A percentile compares a stretch with the other conserved stretches of the same genome.
Evolutionary conservation across 2,113 vertebrate genomes (phyloP).

Genomic region (Ondatra zibethicus): DNA sequence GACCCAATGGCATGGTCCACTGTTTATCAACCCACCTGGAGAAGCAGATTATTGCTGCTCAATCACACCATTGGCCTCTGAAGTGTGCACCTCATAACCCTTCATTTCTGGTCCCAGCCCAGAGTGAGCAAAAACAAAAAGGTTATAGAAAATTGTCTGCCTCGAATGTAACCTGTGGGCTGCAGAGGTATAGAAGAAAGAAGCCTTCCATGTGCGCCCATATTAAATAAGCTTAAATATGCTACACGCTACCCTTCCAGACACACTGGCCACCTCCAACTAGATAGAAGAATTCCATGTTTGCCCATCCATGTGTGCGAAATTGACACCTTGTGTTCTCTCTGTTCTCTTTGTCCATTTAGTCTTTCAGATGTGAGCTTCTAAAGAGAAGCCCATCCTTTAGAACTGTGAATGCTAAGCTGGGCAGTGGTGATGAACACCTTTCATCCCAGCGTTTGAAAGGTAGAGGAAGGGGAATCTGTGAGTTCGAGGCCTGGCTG

Average conservation of each 20-base stretch:
- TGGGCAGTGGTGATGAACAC: background rate
- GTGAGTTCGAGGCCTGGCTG: background rate
- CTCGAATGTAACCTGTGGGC: background rate
- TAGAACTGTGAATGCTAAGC: background rate
- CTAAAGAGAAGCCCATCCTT: background rate
- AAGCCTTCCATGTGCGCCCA: background rate
- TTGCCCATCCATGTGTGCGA: background rate
- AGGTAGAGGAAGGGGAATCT: background rate
- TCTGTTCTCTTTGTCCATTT: background rate
- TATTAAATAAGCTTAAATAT: background rate
- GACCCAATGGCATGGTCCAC: slow-evolving; percentile 79
- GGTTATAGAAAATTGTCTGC: background rate
- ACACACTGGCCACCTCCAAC: background rate
- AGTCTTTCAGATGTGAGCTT: background rate
- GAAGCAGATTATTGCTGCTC: slow-evolving; percentile 84
- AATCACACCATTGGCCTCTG: slow-evolving; percentile 79
- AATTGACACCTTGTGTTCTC: background rate
- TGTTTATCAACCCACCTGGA: slow-evolving; percentile 86
- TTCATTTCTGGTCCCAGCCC: slow-evolving; percentile 63
- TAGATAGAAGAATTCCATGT: background rate
- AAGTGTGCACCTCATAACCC: slow-evolving; percentile 80
- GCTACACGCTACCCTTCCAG: background rate
- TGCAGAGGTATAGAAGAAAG: background rate
- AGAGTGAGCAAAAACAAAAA: slow-evolving; percentile 21
- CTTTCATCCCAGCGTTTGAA: background rate